Evolutionary conservation across 1,140 invertebrate species (phyloP).

Genomic region (Caenorhabditis brenneri): DNA sequence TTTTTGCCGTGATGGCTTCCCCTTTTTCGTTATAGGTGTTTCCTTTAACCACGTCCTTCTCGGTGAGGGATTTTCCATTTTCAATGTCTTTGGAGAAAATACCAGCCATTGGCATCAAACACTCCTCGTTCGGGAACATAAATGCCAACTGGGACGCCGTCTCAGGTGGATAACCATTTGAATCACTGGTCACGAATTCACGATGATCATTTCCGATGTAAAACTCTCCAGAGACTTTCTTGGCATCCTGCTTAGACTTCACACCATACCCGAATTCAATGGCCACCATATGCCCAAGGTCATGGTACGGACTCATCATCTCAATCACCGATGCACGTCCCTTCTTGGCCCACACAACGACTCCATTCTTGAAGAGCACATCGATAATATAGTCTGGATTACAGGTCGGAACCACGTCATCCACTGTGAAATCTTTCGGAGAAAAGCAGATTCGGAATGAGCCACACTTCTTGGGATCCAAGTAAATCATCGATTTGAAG

Average conservation of each 20-base stretch:
- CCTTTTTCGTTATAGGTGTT: no score
- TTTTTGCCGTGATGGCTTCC: neutral
- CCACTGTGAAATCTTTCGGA: neutral
- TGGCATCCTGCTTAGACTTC: neutral
- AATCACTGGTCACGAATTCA: neutral
- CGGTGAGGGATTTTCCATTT: neutral
- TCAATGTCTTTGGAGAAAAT: neutral
- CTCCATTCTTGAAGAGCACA: neutral
- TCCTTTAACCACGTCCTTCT: no score
- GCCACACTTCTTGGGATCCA: neutral
- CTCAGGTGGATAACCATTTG: neutral
- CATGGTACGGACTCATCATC: neutral
- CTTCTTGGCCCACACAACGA: neutral
- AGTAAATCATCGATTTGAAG: neutral
- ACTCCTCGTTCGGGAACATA: neutral
- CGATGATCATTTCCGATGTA: slow-evolving; percentile 21
- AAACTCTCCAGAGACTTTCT: neutral
- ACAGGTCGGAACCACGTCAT: neutral
- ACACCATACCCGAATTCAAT: slow-evolving; percentile 1
- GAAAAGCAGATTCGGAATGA: neutral
- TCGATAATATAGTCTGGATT: neutral
- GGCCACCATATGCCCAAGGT: neutral
- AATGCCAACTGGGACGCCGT: neutral
- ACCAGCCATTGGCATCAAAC: neutral
- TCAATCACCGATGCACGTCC: neutral